Base-by-base conservation (phyloP, 2,113 vertebrate genomes). In the Pimephales promelas region DNA sequence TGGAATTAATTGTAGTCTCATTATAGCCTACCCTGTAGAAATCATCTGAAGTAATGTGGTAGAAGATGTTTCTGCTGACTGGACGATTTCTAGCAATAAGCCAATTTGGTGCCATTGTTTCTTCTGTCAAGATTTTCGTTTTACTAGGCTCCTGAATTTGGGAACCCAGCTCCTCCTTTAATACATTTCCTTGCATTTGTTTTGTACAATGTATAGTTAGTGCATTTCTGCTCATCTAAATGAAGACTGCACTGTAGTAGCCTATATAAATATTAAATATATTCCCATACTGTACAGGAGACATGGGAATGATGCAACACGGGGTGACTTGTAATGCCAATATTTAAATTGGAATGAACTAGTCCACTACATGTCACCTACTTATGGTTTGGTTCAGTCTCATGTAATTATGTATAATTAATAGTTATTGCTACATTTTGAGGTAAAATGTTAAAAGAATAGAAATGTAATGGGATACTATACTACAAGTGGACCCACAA, bases 41-140 rank as follows among this genome's bases (percentile, higher is more conserved):
- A 79, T 79, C 26, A 66, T 49, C 24, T 49, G 24, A 66, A 26
- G 40, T 49, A 79, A 66, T 49, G 40, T 62, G 77, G 31, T 26
- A 26, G 24, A 49, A 20, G 11, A 49, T 66, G 34, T 68, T 81
- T 81, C 45, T 81, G 79, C 79, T 81, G 79, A 81, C 62, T 71
- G 64, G 79, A 36, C 79, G 64, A 9, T 71, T 56, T 71, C 64
- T 26, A 34, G 36, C 45, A 54, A 31, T 40, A 40, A n/a, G 22
- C 47, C 14, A 79, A 79, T 31, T 26, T 49, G 57, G 20, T 66
- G 18, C 24, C 43, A 34, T 81, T 64, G 77, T 68, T 36, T 43
- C 20, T 81, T n/a, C 6, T 16, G 1, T 57, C 28, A 57, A 52
- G 24, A 47, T 49, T 28, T 73, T 45, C 2, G 10, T 4, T 9